Evolutionary conservation across 2,888 invertebrate species (phyloP).

Genomic region (Hemaris fuciformis): DNA sequence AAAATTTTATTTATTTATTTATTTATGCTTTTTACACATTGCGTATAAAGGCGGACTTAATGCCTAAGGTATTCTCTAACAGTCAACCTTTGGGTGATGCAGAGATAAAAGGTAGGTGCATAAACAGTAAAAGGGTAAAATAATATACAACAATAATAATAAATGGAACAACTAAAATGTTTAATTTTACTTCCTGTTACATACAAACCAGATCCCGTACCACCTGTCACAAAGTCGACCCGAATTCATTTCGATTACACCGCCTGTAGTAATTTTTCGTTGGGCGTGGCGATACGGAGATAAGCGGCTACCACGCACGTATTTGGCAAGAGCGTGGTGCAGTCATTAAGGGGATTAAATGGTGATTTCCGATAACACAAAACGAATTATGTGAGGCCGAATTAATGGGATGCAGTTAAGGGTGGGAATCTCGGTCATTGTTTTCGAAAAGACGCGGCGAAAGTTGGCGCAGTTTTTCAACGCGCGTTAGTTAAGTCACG

Average conservation of each 20-base stretch:
- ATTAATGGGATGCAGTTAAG: constrained; percentile 15
- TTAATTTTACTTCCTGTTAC: background rate
- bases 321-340: constrained; percentile 49
- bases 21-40: no score
- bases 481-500: background rate
- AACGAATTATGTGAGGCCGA: constrained; percentile 35
- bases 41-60: no score
- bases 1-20: background rate
- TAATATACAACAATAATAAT: no score
- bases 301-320: constrained; percentile 48
- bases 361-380: constrained; percentile 47
- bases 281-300: constrained; percentile 52
- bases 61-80: no score
- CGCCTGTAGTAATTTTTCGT: constrained; percentile 28
- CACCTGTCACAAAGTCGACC: constrained; percentile 51
- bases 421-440: constrained; percentile 18
- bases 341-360: constrained; percentile 54
- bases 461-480: background rate
- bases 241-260: constrained; percentile 35
- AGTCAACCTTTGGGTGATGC: no score
- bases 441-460: constrained; percentile 14
- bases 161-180: no score
- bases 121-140: no score
- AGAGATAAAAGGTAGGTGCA: no score
- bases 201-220: constrained; percentile 27